Percentiles rank a stretch among this genome's conserved stretches.
Conservation (phyloP, 2,113 vertebrate species). For the Sinocyclocheilus rhinocerous region DNA sequence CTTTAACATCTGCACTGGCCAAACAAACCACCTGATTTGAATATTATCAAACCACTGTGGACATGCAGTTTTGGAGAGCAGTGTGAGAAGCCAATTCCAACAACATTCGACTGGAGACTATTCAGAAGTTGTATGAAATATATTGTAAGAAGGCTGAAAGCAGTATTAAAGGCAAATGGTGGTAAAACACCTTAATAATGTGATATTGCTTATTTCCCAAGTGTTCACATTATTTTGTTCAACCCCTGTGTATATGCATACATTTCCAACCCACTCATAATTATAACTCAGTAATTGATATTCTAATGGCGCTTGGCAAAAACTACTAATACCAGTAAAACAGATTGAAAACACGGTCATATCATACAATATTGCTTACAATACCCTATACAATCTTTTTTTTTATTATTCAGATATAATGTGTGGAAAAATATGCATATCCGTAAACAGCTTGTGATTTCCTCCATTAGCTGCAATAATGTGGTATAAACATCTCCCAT, state of each 20-base stretch:
- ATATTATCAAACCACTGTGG: too few relatives aligned
- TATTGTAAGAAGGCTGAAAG: not conserved
- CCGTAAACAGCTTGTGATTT: constrained; percentile 3
- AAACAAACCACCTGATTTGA: too few relatives aligned
- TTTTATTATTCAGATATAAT: not conserved
- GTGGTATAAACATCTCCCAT: constrained; percentile 12
- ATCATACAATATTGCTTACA: not conserved
- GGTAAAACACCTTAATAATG: too few relatives aligned
- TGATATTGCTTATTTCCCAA: too few relatives aligned
- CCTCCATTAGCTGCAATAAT: not conserved
- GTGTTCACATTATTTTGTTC: not conserved
- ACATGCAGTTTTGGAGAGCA: too few relatives aligned
- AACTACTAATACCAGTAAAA: not conserved
- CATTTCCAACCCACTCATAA: not conserved
- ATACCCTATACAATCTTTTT: not conserved
- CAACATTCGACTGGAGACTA: not conserved
- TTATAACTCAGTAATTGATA: not conserved
- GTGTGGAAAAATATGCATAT: constrained; percentile 1
- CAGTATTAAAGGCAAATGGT: not conserved
- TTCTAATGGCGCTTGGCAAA: not conserved
- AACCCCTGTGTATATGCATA: not conserved
- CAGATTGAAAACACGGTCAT: not conserved
- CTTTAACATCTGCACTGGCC: too few relatives aligned
- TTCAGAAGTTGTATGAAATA: not conserved
- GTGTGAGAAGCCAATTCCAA: not conserved